phyloP scores from a whole-genome alignment of 2,113 vertebrate genomes.

The Elephas maximus region DNA sequence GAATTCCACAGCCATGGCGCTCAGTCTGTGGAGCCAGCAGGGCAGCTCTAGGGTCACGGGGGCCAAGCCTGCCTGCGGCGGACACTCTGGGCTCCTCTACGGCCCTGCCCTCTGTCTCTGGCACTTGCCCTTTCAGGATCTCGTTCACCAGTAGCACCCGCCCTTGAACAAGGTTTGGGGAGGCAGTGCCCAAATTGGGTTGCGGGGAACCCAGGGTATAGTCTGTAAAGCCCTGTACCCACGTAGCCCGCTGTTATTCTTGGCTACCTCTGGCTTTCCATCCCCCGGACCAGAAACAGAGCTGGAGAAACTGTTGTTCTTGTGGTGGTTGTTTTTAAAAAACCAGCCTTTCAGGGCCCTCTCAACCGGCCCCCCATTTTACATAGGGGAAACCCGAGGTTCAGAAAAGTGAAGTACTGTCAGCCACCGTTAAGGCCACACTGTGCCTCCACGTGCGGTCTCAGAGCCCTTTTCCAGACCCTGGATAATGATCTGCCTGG shows the following conservation, averaged over 20 bases:
- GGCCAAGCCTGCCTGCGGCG: neutral
- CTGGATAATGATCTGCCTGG: neutral
- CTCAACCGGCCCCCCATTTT: neutral
- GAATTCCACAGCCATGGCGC: neutral
- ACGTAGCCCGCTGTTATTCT: neutral
- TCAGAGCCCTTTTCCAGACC: neutral
- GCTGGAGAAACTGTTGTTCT: neutral
- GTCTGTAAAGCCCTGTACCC: neutral
- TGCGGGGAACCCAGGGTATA: neutral
- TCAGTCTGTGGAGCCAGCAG: neutral
- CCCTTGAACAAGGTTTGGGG: neutral
- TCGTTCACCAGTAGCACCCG: neutral
- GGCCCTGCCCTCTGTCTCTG: neutral
- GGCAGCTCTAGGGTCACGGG: neutral
- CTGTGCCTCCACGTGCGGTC: neutral
- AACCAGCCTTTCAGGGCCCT: neutral
- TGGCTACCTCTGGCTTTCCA: neutral
- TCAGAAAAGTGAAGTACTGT: neutral
- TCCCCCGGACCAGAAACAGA: neutral
- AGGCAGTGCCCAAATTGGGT: neutral
- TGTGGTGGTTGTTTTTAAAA: neutral
- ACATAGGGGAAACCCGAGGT: neutral
- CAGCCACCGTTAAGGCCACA: neutral
- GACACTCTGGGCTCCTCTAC: neutral
- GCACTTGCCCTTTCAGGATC: neutral